phyloP scores from a whole-genome alignment of 2,113 vertebrate species.

The Dicentrarchus labrax region DNA sequence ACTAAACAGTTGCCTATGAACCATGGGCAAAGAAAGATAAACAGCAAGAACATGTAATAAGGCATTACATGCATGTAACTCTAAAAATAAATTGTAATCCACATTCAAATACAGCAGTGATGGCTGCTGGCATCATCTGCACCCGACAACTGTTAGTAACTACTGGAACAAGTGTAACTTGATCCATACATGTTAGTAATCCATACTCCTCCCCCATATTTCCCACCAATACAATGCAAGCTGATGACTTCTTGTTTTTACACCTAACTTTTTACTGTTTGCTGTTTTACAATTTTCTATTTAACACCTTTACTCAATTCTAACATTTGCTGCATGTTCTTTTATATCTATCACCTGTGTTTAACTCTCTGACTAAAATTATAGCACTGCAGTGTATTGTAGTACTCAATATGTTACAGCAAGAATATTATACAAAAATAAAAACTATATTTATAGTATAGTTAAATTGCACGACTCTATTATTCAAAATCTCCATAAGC shows the following conservation, averaged over 20 bases:
- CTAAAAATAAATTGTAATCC: constrained; percentile 54
- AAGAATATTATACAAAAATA: not conserved
- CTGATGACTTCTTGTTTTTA: not conserved
- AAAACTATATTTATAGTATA: not conserved
- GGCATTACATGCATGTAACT: constrained; percentile 7
- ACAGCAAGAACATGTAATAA: not conserved
- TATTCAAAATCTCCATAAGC: not conserved
- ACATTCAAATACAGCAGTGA: constrained; percentile 30
- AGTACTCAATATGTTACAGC: not conserved
- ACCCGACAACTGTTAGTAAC: constrained; percentile 45
- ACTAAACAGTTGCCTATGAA: not conserved
- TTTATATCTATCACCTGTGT: not conserved
- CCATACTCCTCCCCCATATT: constrained; percentile 11
- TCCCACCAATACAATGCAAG: constrained; percentile 6
- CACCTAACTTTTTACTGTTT: not conserved
- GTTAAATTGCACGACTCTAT: not conserved
- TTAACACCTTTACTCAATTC: not conserved
- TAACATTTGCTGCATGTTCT: not conserved
- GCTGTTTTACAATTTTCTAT: not conserved
- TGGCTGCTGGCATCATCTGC: constrained; percentile 30
- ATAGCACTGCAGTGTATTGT: not conserved
- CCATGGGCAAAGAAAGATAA: not conserved
- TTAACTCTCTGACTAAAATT: not conserved
- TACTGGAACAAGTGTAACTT: constrained; percentile 36
- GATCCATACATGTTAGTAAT: constrained; percentile 36